Evolutionary conservation across 2,888 invertebrate species (phyloP), one percentile per base, ranked within the genome.

Genomic region (Ctena decussata): DNA sequence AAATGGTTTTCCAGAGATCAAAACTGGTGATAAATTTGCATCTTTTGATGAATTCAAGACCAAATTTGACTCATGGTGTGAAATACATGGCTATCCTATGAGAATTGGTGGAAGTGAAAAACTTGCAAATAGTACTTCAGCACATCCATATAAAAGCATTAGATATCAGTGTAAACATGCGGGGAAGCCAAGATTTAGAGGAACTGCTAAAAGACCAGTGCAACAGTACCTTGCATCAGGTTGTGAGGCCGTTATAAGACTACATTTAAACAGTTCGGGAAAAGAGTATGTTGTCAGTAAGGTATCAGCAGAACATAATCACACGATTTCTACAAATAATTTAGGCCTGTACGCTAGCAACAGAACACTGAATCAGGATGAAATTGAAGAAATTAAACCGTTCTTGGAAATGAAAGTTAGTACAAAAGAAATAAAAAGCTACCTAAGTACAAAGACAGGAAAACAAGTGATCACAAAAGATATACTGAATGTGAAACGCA

Each of bases 151-250:
- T 18, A 65, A 65, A 35, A n/a, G 2, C 5, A 21, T 65, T 24
- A 65, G 24, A 65, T 65, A n/a, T 35, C 65, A 35, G 35, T 65
- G 65, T 65, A 65, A 65, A 65, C 65, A 65, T 65, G 21, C 21
- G 1, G 65, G 65, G 21, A 65, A 65, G 35, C 65, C 32, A 35
- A 32, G 65, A 65, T 11, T 65, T 12, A 5, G 65, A n/a, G 24
- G 35, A n/a, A 32, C 32, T 32, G 32, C 65, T 18, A 32, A 65
- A 65, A 65, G 32, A 35, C 65, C 65, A 35, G 65, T 65, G 1
- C 65, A 65, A 21, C 65, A 65, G 21, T 35, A 65, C 24, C 35
- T 65, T 5, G 65, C 65, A 32, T 35, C 65, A 18, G 65, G 65
- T 35, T 65, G 65, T 65, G 35, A 32, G 18, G 65, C 65, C 18